Conservation (phyloP, 2,888 invertebrate species). For the Cepaea hortensis region DNA sequence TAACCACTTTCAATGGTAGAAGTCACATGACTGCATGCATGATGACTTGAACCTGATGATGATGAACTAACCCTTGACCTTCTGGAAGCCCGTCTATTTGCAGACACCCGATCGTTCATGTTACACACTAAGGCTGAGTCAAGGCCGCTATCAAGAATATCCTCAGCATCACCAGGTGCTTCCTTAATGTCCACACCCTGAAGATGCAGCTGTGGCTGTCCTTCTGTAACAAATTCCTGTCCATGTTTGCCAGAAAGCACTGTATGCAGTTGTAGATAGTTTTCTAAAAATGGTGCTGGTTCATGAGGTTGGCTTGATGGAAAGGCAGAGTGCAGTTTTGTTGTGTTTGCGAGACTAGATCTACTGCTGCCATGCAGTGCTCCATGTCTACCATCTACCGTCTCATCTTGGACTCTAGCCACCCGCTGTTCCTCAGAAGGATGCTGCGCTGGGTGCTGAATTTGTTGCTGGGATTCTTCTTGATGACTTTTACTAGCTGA, state of each 20-base stretch:
- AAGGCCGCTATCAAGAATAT: neutral
- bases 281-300: neutral
- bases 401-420: neutral
- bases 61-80: neutral
- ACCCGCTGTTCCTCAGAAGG: neutral
- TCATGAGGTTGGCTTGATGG: no score
- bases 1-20: constrained; percentile 3
- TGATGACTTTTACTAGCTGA: neutral
- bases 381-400: neutral
- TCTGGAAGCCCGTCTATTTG: neutral
- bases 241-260: neutral
- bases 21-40: neutral
- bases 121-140: neutral
- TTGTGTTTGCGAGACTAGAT: neutral
- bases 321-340: no score
- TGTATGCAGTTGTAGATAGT: neutral
- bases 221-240: neutral
- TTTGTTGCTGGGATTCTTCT: neutral
- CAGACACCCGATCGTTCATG: neutral
- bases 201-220: neutral
- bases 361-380: neutral
- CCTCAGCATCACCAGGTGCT: neutral
- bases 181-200: neutral
- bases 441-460: neutral
- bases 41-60: neutral